Evolutionary conservation across 2,113 vertebrate genomes (phyloP).

Genomic region (Mugil cephalus): DNA sequence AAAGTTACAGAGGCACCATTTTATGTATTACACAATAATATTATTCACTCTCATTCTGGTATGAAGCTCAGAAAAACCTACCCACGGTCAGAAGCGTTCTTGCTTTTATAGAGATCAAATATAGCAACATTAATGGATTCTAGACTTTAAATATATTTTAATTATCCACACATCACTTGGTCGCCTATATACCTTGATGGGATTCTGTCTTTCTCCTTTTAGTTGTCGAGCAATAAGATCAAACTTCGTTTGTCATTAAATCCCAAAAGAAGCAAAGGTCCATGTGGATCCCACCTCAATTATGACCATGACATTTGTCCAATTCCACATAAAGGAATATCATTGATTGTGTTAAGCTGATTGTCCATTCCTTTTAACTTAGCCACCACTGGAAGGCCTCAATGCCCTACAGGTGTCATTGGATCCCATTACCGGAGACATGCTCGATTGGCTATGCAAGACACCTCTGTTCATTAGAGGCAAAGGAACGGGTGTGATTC

Average conservation of each 20-base stretch:
- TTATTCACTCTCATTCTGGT: not conserved
- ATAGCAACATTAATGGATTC: no score
- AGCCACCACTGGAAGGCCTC: conserved; percentile 16
- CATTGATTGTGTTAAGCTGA: conserved; percentile 45
- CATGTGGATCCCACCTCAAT: conserved; percentile 3
- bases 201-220: not conserved
- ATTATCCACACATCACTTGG: not conserved
- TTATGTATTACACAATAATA: not conserved
- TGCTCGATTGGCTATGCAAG: conserved; percentile 51
- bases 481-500: conserved; percentile 45
- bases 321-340: conserved; percentile 27
- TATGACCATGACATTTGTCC: conserved; percentile 29
- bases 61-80: not conserved
- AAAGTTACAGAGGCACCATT: not conserved
- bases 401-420: conserved; percentile 68
- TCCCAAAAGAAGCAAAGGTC: not conserved
- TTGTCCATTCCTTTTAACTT: conserved; percentile 43
- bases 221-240: not conserved
- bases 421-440: conserved; percentile 39
- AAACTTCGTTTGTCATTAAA: not conserved
- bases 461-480: conserved; percentile 51
- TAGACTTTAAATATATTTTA: no score
- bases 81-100: no score
- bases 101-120: no score
- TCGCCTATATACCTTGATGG: not conserved